Base-by-base conservation (phyloP, 2,888 invertebrate species). In the Lamellibrachia satsuma region DNA sequence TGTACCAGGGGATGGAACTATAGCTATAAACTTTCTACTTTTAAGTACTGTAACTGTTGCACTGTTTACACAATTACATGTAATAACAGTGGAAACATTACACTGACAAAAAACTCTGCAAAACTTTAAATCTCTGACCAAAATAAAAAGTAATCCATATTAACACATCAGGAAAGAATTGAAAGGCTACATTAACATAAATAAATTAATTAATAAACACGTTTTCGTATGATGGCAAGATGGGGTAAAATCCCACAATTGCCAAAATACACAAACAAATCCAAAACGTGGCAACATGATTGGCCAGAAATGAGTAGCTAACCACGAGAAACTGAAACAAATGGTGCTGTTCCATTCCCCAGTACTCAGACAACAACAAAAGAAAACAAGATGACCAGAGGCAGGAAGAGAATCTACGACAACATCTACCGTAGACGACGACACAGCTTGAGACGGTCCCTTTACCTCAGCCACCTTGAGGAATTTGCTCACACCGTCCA, bases 401-500 rank as follows among this genome's bases (percentile, higher is more conserved):
- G 75, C n/a, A 22, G 75, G 22, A 22, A 75, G 60, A 60, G 75
- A 75, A 6, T 11, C 75, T 22, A 75, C 15, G 75, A 75, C 75
- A n/a, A 75, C 75, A 75, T 75, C 75, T 75, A 75, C 75, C 75
- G 75, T n/a, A n/a, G 75, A 75, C 75, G 75, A 75, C n/a, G 75
- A 75, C 75, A 75, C 22, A 22, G 75, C 75, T 75, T n/a, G 75
- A 75, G 75, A 75, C 75, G 75, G 6, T n/a, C 22, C 22, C 75
- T 75, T 75, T 95, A 97, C 97, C 96, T 97, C 97, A 52, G 97
- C 97, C 52, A 97, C 97, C 95, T 99, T 99, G 93, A 99, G 97
- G 97, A 99, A 99, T 97, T 99, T 92, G 90, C 90, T 90, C 52
- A 99, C 99, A 97, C 98, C 98, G 97, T 99, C 99, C 99, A 99